phyloP scores from a whole-genome alignment of 2,113 vertebrate species.

The Oreochromis aureus region DNA sequence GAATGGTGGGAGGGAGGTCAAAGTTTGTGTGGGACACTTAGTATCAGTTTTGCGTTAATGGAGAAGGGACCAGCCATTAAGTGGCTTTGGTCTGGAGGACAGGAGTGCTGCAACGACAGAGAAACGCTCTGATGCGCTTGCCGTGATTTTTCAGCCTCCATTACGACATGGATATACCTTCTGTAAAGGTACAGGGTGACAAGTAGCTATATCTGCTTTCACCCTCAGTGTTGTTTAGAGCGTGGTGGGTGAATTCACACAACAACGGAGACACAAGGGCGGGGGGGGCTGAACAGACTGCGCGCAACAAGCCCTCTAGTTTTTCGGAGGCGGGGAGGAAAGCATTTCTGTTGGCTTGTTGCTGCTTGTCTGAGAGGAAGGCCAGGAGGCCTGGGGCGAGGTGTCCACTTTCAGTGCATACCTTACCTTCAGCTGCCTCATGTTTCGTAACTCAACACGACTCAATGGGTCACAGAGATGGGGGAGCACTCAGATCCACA shows the following conservation, averaged over 20 bases:
- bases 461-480: slow-evolving; percentile 62
- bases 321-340: slow-evolving; percentile 43
- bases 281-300: not conserved
- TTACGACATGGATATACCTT: slow-evolving; percentile 17
- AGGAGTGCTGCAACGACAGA: slow-evolving; percentile 18
- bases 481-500: slow-evolving; percentile 47
- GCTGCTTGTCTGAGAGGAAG: slow-evolving; percentile 66
- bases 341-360: slow-evolving; percentile 58
- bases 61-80: slow-evolving; percentile 44
- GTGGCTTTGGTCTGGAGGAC: slow-evolving; percentile 42
- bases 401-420: slow-evolving; percentile 76
- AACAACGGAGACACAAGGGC: slow-evolving; percentile 23
- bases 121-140: slow-evolving; percentile 36
- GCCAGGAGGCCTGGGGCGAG: slow-evolving; percentile 66
- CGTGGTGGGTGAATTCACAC: slow-evolving; percentile 20
- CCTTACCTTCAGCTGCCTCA: slow-evolving; percentile 73
- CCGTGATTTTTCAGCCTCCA: slow-evolving; percentile 43
- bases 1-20: slow-evolving; percentile 39
- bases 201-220: slow-evolving; percentile 41
- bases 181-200: slow-evolving; percentile 24
- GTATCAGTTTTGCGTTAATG: slow-evolving; percentile 65
- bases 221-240: slow-evolving; percentile 33
- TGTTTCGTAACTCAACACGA: slow-evolving; percentile 71
- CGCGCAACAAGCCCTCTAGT: slow-evolving; percentile 33
- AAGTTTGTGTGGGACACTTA: slow-evolving; percentile 51